These are phyloP conservation scores for Notocelia uddmanniana DNA, from an alignment of 2,888 invertebrate species.

Conservation along the genomic window DNA sequence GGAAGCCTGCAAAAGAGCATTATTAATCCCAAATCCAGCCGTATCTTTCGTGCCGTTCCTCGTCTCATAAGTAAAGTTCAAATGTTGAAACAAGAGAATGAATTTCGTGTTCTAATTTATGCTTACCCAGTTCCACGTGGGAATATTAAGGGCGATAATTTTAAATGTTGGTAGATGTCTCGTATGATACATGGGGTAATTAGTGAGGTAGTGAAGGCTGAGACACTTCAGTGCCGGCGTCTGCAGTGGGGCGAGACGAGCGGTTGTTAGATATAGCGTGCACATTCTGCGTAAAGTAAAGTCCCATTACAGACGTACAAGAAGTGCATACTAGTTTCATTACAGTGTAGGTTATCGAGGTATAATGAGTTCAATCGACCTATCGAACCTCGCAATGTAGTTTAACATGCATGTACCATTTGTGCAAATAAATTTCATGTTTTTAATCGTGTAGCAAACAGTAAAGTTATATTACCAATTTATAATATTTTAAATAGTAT, in stretches of 20 bases:
- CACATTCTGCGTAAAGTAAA: background rate
- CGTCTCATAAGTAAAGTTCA: conserved; percentile 66
- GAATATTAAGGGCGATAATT: conserved; percentile 62
- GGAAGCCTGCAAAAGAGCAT: conserved; percentile 39
- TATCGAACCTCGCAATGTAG: no score
- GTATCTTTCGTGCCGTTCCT: conserved; percentile 52
- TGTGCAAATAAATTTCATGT: no score
- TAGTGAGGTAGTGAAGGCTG: conserved; percentile 56
- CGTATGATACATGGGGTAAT: conserved; percentile 71
- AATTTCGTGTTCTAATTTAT: conserved; percentile 74
- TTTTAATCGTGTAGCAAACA: no score
- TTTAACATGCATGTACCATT: no score
- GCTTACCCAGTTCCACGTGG: conserved; percentile 60
- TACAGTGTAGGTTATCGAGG: no score
- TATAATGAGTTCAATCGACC: no score
- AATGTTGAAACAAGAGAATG: conserved; percentile 70
- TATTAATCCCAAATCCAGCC: conserved; percentile 43
- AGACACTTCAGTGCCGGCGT: conserved; percentile 41
- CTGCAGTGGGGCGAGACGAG: background rate
- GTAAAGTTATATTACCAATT: no score
- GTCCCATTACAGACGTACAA: no score
- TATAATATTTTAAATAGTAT: no score
- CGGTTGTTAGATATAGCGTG: conserved; percentile 14
- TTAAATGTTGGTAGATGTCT: conserved; percentile 48
- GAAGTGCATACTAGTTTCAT: no score